Conservation (phyloP, 2,113 vertebrate species). For the Neogale vison region DNA sequence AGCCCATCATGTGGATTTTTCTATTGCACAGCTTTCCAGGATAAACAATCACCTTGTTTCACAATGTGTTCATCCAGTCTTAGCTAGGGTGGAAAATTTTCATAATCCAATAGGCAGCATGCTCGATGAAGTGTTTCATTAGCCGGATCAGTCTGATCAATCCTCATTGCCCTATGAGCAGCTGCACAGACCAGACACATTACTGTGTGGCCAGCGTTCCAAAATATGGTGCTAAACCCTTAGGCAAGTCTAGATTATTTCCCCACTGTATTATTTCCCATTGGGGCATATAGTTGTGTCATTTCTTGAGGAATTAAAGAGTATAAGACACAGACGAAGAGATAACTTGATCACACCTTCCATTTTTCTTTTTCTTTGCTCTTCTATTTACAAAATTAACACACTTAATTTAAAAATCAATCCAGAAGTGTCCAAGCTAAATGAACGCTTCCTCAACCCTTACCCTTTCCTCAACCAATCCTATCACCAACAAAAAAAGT, state of each 20-base stretch:
- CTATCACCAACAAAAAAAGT: not conserved
- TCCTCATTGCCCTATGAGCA: not conserved
- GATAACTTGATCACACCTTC: not conserved
- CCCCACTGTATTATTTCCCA: not conserved
- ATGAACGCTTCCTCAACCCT: not conserved
- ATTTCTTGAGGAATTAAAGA: not conserved
- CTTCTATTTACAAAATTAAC: not conserved
- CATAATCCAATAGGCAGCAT: not conserved
- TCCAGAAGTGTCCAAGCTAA: not conserved
- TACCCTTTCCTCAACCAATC: not conserved
- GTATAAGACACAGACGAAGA: not conserved
- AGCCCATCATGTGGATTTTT: not conserved
- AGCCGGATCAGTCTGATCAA: not conserved
- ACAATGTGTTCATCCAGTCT: not conserved
- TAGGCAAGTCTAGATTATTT: not conserved
- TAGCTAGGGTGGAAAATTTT: not conserved
- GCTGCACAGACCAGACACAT: not conserved
- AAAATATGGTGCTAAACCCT: not conserved
- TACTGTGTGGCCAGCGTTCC: not conserved
- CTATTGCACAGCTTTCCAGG: not conserved
- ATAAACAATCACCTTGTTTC: not conserved
- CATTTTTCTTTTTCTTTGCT: not conserved
- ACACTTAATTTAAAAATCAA: not conserved
- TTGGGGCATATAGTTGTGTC: not conserved
- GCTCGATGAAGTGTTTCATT: slow-evolving; percentile 53